Conservation (phyloP, 2,797 vertebrate species). For the Sebastes reedi region DNA sequence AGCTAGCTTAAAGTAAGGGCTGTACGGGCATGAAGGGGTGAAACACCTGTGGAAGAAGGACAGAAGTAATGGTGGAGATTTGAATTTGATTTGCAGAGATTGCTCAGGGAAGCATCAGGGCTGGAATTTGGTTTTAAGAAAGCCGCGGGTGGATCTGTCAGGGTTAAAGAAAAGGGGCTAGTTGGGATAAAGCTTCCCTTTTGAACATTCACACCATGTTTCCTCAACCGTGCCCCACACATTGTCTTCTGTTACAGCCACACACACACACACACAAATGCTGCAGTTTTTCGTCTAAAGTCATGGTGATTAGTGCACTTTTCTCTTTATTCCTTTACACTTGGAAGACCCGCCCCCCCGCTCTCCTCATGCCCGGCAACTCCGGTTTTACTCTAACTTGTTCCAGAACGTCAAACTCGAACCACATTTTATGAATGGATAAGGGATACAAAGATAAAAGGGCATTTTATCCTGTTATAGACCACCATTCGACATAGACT, state of each 20-base stretch:
- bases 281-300: constrained; percentile 49
- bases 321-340: constrained; percentile 56
- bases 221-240: constrained; percentile 51
- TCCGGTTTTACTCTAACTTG: constrained; percentile 62
- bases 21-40: constrained; percentile 17
- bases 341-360: constrained; percentile 29
- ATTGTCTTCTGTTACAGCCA: constrained; percentile 56
- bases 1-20: constrained; percentile 15
- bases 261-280: constrained; percentile 17
- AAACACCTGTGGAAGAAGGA: constrained; percentile 38
- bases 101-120: neutral
- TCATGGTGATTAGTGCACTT: constrained; percentile 65
- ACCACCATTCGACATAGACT: constrained; percentile 56
- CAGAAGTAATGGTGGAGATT: constrained; percentile 11
- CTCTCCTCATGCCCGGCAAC: constrained; percentile 7
- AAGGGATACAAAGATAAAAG: constrained; percentile 71
- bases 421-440: constrained; percentile 78
- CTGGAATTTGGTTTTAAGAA: constrained; percentile 17
- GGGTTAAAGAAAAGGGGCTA: constrained; percentile 36
- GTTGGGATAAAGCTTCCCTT: constrained; percentile 40
- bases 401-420: constrained; percentile 75
- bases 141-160: constrained; percentile 19
- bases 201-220: constrained; percentile 61
- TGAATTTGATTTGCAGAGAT: constrained; percentile 26
- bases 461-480: constrained; percentile 54